Evolutionary conservation across 2,113 vertebrate species (phyloP).

Genomic region (Malurus alboscapulatus): DNA sequence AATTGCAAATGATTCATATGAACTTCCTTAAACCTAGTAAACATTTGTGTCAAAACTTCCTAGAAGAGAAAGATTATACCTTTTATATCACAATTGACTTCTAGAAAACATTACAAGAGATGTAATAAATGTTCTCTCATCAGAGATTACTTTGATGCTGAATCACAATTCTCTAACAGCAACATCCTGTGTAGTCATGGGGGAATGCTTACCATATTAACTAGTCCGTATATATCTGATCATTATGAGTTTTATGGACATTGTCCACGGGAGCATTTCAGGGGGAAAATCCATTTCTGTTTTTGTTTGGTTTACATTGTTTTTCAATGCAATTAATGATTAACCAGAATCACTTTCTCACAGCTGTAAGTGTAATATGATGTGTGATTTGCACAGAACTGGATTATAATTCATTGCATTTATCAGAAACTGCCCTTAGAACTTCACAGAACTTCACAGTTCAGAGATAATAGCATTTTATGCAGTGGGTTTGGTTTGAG

Average conservation of each 20-base stretch:
- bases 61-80: not conserved
- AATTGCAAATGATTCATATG: not conserved
- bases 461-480: not conserved
- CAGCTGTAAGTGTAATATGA: not conserved
- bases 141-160: conserved; percentile 4
- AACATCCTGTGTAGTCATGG: conserved; percentile 41
- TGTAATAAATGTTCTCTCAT: not conserved
- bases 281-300: not conserved
- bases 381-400: not conserved
- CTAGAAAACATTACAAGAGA: not conserved
- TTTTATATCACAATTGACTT: not conserved
- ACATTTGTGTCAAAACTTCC: not conserved
- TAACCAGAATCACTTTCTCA: not conserved
- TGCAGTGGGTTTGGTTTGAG: not conserved
- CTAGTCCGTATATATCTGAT: not conserved
- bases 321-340: not conserved
- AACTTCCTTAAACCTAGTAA: not conserved
- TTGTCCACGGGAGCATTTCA: not conserved
- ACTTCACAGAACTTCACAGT: not conserved
- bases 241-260: not conserved
- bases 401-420: not conserved
- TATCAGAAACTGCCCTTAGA: not conserved
- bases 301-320: not conserved
- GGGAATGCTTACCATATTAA: not conserved
- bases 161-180: not conserved